A percentile compares a stretch with the other conserved stretches of the same genome.
These are phyloP conservation scores for Drosophila borborema DNA, from an alignment of 2,888 invertebrate species.

Conservation along the genomic window DNA sequence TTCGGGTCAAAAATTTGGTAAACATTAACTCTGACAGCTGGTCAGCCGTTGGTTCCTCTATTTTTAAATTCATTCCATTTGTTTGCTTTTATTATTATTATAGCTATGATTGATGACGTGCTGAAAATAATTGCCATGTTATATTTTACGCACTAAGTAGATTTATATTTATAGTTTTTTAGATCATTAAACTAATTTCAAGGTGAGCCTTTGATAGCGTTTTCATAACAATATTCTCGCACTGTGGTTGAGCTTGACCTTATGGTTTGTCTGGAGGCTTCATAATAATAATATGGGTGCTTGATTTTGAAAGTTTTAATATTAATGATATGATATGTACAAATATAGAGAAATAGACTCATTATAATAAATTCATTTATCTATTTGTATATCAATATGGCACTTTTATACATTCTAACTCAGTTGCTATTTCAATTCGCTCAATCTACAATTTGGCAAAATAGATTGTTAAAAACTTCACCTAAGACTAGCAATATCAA, in stretches of 20 bases:
- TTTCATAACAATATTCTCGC: slow-evolving; percentile 17
- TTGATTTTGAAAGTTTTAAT: slow-evolving; percentile 13
- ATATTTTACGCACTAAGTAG: slow-evolving; percentile 24
- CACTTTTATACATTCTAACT: not conserved
- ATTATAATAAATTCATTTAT: no score
- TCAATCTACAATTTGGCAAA: not conserved
- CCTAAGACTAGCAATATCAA: not conserved
- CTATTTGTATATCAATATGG: not conserved
- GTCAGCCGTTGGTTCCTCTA: slow-evolving; percentile 31
- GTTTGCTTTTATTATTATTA: slow-evolving; percentile 23
- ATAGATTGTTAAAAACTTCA: not conserved
- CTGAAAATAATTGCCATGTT: slow-evolving; percentile 45
- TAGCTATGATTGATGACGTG: slow-evolving; percentile 48
- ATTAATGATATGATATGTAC: not conserved
- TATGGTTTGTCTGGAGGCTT: slow-evolving; percentile 12
- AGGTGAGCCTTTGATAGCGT: slow-evolving; percentile 38
- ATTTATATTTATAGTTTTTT: slow-evolving; percentile 19
- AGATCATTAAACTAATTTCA: slow-evolving; percentile 43
- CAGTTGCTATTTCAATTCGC: not conserved
- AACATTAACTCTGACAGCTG: slow-evolving; percentile 40
- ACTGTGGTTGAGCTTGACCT: slow-evolving; percentile 36
- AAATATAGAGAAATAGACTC: not conserved
- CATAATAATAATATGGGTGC: slow-evolving; percentile 5
- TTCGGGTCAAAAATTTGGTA: slow-evolving; percentile 20
- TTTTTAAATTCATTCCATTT: slow-evolving; percentile 18